A percentile compares a stretch with the other conserved stretches of the same genome.
Evolutionary conservation across 1,140 invertebrate genomes (phyloP).

Genomic region (Potamilus streckersoni): DNA sequence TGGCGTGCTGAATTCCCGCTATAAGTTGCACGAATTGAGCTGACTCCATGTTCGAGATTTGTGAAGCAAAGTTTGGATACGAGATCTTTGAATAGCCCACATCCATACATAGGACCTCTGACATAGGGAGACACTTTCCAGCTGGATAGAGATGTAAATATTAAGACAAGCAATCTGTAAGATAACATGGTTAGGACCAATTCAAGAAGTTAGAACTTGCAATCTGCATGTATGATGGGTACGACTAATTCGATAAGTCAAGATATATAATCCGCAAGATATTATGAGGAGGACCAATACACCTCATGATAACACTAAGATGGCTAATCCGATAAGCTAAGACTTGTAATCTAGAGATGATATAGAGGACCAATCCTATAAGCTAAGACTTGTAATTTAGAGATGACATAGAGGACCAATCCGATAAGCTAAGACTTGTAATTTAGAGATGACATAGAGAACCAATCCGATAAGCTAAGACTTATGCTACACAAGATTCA

Average conservation of each 20-base stretch:
- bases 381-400: too few species aligned
- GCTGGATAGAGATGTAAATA: conserved; percentile 32
- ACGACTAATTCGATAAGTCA: neutral
- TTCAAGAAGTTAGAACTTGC: neutral
- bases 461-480: too few species aligned
- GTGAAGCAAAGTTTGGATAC: conserved; percentile 50
- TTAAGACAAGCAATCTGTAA: too few species aligned
- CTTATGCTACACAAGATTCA: too few species aligned
- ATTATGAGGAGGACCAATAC: neutral
- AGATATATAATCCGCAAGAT: neutral
- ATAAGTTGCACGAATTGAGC: conserved; percentile 28
- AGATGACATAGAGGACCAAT: neutral
- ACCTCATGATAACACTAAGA: neutral
- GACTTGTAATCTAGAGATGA: too few species aligned
- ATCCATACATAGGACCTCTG: conserved; percentile 32
- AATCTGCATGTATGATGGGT: neutral
- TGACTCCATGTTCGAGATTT: conserved; percentile 31
- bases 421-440: neutral
- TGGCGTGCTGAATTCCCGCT: conserved; percentile 35
- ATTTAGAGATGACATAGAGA: too few species aligned
- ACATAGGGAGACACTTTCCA: conserved; percentile 37
- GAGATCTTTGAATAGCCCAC: conserved; percentile 43
- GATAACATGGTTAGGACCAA: neutral
- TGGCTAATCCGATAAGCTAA: neutral
- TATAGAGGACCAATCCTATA: too few species aligned